Base-by-base conservation (phyloP, 2,113 vertebrate species). In the Aptenodytes patagonicus region DNA sequence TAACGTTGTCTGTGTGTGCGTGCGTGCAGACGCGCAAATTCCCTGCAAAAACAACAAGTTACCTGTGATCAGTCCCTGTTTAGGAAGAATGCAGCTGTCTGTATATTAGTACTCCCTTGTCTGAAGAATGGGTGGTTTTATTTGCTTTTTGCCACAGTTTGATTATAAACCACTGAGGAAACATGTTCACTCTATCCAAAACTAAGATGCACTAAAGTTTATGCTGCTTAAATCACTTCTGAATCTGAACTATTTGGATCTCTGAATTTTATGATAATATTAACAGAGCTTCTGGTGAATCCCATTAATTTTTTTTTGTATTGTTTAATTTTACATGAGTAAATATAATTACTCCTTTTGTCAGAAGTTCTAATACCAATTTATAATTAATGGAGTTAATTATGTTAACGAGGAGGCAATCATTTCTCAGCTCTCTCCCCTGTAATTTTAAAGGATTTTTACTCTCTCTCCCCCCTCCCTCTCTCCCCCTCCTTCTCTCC, bases 311-410 rank as follows among this genome's bases (percentile, higher is more conserved):
- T 95, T 97, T 96, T 52, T 80, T 72, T 77, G 83, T 96, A 98
- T 98, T 98, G 96, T 98, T 98, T 98, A 98, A 98, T 98, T 98
- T 98, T 98, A 97, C 97, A 98, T 97, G 96, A 98, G 98, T 98
- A 98, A 98, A 98, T 98, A 98, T 98, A 98, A 98, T 98, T 98
- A 98, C 97, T 98, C 97, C 96, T 98, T 98, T 98, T 98, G 98
- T 98, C 98, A 98, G 93, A 98, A 98, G 92, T 98, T 98, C 98
- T 98, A 98, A 98, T 98, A 97, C 95, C 95, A 98, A 98, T 98
- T 98, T 98, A 98, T 98, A 98, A 98, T 98, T 98, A 97, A 98
- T 98, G 96, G 97, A 98, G 96, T 98, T 98, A 98, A 98, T 98
- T 98, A 98, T 98, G 97, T 98, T 98, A 98, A 98, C 47, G 75